Evolutionary conservation across 2,113 vertebrate species (phyloP).

Genomic region (Erythrolamprus reginae): DNA sequence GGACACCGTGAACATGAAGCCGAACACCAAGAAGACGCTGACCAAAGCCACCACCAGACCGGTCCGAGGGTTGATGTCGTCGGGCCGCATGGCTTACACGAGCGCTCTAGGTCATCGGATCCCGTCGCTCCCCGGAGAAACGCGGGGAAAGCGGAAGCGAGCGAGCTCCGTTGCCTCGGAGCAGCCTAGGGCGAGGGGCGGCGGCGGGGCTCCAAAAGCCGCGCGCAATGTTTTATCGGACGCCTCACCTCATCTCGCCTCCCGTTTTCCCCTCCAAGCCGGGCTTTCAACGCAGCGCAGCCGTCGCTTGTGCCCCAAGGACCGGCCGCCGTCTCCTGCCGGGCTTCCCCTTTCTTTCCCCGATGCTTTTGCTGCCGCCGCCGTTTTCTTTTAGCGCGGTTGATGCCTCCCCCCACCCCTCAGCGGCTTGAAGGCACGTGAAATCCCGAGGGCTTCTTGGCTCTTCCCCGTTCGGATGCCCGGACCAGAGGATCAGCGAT

Average conservation of each 20-base stretch:
- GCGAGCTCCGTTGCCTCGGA: background rate
- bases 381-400: background rate
- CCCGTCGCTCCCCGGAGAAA: background rate
- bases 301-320: too few relatives aligned
- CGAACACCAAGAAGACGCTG: conserved; percentile 81
- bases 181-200: background rate
- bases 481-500: background rate
- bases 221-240: background rate
- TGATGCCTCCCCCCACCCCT: background rate
- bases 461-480: background rate
- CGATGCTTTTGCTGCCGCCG: background rate
- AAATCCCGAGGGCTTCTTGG: conserved; percentile 9
- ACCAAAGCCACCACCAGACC: conserved; percentile 81
- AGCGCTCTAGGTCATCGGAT: conserved; percentile 1
- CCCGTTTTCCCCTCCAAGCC: background rate
- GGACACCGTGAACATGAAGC: conserved; percentile 84
- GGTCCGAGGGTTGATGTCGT: conserved; percentile 80
- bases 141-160: background rate
- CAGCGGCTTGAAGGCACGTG: background rate
- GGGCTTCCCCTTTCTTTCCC: background rate
- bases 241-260: background rate
- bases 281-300: background rate
- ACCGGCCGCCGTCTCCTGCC: background rate
- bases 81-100: conserved; percentile 72
- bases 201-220: background rate